A percentile compares a stretch with the other conserved stretches of the same genome.
Conservation (phyloP, 1,140 invertebrate genomes). For the Apocrypta bakeri region DNA sequence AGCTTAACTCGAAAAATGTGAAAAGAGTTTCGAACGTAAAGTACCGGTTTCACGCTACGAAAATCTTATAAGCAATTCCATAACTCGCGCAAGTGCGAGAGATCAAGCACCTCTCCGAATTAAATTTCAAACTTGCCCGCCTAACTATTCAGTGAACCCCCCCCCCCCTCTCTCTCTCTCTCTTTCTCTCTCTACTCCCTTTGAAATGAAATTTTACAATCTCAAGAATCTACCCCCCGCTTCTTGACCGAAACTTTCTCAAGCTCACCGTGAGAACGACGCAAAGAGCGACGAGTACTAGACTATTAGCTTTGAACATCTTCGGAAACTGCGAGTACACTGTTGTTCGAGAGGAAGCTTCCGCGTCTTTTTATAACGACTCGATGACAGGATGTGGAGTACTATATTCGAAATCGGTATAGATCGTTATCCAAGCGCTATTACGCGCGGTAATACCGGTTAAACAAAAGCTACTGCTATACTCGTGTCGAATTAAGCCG, state of each 20-base stretch:
- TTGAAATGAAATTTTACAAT: background rate
- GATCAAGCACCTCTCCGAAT: background rate
- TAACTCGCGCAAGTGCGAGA: too few species aligned
- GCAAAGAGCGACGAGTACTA: background rate
- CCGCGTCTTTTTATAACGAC: background rate
- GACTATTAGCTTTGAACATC: background rate
- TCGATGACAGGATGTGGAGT: background rate
- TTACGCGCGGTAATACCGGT: background rate
- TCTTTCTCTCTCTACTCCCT: too few species aligned
- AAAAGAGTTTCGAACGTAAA: too few species aligned
- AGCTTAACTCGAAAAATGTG: too few species aligned
- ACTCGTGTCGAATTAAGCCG: background rate
- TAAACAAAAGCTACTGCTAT: background rate
- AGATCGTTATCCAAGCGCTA: background rate
- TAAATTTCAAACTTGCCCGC: background rate
- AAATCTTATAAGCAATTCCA: too few species aligned
- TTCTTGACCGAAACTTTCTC: background rate
- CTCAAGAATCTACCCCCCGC: background rate
- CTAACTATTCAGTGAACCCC: background rate
- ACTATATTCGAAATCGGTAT: background rate
- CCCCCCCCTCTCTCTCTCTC: too few species aligned
- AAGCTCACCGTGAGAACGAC: background rate
- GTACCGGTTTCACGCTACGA: too few species aligned
- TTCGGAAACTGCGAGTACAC: background rate
- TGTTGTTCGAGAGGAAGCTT: background rate